Conservation (phyloP, 1,140 invertebrate species). For the Uloborus diversus region DNA sequence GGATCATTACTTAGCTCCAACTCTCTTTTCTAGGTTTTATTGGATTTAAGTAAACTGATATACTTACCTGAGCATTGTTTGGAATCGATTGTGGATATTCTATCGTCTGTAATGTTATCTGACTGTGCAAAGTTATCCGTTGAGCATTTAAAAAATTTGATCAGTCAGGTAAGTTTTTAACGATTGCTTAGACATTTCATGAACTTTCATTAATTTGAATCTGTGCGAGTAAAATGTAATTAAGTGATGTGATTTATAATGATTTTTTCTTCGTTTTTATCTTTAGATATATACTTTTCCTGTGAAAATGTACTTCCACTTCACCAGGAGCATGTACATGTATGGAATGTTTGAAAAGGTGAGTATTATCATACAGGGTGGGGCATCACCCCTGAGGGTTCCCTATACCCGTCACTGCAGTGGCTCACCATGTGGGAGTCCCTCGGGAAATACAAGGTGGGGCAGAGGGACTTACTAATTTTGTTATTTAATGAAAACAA, state of each 20-base stretch:
- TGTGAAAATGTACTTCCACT: slow-evolving; percentile 35
- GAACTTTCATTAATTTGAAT: too few species aligned
- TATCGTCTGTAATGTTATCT: slow-evolving; percentile 17
- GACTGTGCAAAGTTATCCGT: slow-evolving; percentile 10
- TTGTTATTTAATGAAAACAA: too few species aligned
- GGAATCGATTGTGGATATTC: slow-evolving; percentile 11
- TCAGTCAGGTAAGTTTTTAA: slow-evolving; percentile 29
- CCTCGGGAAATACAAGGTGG: too few species aligned
- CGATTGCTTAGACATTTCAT: too few species aligned
- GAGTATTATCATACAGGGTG: too few species aligned
- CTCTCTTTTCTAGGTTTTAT: slow-evolving; percentile 4
- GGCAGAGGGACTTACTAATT: too few species aligned
- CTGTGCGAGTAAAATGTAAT: too few species aligned
- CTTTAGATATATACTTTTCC: slow-evolving; percentile 42
- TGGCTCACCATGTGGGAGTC: too few species aligned
- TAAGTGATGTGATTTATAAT: too few species aligned
- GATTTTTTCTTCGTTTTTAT: background rate
- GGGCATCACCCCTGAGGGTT: too few species aligned
- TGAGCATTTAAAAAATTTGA: background rate
- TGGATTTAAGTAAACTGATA: background rate
- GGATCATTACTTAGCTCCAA: too few species aligned
- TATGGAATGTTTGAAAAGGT: slow-evolving; percentile 56
- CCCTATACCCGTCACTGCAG: too few species aligned
- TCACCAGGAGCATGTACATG: slow-evolving; percentile 45
- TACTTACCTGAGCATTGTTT: slow-evolving; percentile 13